Conservation (phyloP, 2,888 invertebrate genomes). For the Norana najaformis region DNA sequence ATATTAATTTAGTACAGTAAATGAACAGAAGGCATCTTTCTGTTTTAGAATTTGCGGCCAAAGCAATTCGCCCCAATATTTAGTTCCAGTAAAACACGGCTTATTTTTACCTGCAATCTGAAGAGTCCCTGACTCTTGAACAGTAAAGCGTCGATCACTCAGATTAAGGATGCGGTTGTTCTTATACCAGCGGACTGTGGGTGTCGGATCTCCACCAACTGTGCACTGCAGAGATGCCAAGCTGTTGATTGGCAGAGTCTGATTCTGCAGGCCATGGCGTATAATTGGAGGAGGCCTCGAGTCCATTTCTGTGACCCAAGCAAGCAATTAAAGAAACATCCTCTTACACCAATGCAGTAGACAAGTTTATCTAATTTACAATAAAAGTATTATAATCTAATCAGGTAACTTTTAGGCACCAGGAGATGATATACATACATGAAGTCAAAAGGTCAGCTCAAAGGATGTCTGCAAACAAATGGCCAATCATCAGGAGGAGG, state of each 20-base stretch:
- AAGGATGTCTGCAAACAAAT: neutral
- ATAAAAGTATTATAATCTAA: neutral
- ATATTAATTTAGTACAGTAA: neutral
- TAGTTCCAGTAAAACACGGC: neutral
- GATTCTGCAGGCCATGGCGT: conserved; percentile 82
- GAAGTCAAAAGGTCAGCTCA: neutral
- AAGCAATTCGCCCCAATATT: neutral
- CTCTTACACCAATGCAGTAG: neutral
- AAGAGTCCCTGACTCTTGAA: conserved; percentile 39
- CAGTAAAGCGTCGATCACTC: conserved; percentile 31
- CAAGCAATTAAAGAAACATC: neutral
- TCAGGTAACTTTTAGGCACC: neutral
- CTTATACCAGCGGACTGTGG: conserved; percentile 73
- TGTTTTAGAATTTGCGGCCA: neutral
- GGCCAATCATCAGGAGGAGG: neutral
- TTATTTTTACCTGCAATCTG: conserved; percentile 34
- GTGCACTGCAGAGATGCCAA: conserved; percentile 80
- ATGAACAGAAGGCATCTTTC: neutral
- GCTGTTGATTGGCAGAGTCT: conserved; percentile 79
- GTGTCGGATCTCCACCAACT: conserved; percentile 71
- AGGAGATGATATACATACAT: neutral
- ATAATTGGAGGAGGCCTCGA: conserved; percentile 77
- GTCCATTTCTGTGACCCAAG: conserved; percentile 52
- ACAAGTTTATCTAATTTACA: neutral
- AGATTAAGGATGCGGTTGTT: conserved; percentile 33